phyloP scores from a whole-genome alignment of 2,888 invertebrate species.

The Linnaemya vulpina region DNA sequence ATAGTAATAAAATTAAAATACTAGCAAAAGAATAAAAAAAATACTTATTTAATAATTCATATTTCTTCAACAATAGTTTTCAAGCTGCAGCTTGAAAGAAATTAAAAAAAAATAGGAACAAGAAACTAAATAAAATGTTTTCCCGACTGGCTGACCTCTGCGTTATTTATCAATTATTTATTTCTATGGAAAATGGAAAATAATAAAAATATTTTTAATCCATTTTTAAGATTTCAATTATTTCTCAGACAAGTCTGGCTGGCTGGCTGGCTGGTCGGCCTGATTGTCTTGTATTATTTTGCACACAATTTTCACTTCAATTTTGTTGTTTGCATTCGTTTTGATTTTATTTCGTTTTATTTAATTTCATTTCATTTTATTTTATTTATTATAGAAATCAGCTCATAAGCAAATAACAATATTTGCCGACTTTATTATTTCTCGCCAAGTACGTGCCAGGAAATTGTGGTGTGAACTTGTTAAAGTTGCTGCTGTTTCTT shows the following conservation, averaged over 20 bases:
- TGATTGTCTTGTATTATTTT: neutral
- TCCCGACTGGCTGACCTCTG: neutral
- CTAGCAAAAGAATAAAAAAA: no score
- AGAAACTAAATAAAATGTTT: no score
- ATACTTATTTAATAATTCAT: no score
- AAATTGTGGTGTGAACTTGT: constrained; percentile 76
- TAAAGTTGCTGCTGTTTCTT: constrained; percentile 70
- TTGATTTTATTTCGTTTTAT: no score
- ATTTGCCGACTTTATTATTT: constrained; percentile 67
- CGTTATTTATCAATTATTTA: constrained; percentile 39
- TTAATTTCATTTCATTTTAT: no score
- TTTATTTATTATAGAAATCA: constrained; percentile 46
- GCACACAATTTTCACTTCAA: neutral
- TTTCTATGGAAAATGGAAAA: neutral
- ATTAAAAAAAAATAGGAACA: no score
- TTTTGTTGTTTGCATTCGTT: constrained; percentile 3
- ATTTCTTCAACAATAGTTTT: no score
- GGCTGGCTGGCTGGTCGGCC: no score
- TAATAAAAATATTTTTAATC: neutral
- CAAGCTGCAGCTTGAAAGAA: no score
- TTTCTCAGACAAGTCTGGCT: constrained; percentile 9
- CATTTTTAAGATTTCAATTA: constrained; percentile 44
- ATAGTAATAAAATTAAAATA: no score
- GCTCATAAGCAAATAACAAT: constrained; percentile 65
- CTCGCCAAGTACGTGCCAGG: constrained; percentile 75